Evolutionary conservation across 2,797 vertebrate species (phyloP), one percentile per base, ranked within the genome.

Genomic region (Gorsachius magnificus): DNA sequence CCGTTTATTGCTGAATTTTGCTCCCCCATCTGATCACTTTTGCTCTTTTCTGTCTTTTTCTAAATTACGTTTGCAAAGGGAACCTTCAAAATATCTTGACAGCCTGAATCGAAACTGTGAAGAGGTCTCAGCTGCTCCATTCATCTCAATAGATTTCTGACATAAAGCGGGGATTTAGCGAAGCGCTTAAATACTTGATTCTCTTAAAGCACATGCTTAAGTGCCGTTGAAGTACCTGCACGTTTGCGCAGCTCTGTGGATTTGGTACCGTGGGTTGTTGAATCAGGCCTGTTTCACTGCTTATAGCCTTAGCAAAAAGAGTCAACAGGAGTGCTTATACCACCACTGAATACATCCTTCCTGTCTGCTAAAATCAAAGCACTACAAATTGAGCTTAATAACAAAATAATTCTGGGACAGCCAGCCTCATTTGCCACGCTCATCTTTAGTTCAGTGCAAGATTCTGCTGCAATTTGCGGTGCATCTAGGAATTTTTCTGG

Each of bases 81-180:
- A 95, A 50, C 63, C 76, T 88, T 95, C 50, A 76, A 25, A 95
- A 87, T 35, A 16, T 91, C 95, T 94, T 96, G 84, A 81, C 57
- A 83, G 72, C 56, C 69, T 88, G 72, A 91, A 81, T 92, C 80
- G 82, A 81, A 95, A 86, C 87, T 83, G 61, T 97, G 94, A 91
- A 95, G 93, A 94, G 80, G 66, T 93, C 85, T 96, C 95, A 95
- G 96, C 96, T 97, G 95, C 80, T 88, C 35, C 58, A 93, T 95
- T 96, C 80, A 83, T 92, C 54, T 88, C 85, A 79, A 8, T 68
- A 85, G 71, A 63, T 90, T 93, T 90, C 58, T 81, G 61, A 76
- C 66, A 86, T 72, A 53, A 87, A 88, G 79, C 1, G 0, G 18
- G 57, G 61, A 53, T 95, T 91, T 91, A 83, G 87, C 57, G 86